phyloP scores from a whole-genome alignment of 2,113 vertebrate species.

The Megaceryle maxima region DNA sequence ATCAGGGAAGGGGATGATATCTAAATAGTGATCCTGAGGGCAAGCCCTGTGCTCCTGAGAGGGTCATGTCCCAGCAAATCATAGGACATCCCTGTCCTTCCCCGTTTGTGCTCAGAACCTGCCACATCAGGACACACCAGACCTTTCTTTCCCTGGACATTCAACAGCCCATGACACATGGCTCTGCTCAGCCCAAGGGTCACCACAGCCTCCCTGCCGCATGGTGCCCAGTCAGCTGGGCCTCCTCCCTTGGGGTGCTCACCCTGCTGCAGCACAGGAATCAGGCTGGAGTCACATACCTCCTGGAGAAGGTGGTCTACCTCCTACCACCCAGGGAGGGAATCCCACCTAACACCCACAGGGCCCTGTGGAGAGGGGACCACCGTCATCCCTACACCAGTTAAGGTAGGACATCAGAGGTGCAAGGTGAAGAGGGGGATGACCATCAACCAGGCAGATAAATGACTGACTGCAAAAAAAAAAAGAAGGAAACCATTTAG shows the following conservation, averaged over 20 bases:
- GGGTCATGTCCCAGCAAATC: not conserved
- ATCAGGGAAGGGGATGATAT: not conserved
- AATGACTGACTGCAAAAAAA: not conserved
- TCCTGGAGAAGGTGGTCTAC: not conserved
- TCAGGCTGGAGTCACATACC: not conserved
- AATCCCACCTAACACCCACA: not conserved
- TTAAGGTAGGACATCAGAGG: not conserved
- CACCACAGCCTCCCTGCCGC: not conserved
- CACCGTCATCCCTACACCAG: not conserved
- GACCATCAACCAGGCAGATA: not conserved
- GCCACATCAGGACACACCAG: not conserved
- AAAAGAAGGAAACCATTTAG: not conserved
- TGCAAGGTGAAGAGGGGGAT: not conserved
- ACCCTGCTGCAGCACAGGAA: not conserved
- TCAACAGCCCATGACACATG: not conserved
- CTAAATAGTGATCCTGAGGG: not conserved
- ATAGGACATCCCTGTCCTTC: not conserved
- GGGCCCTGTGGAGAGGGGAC: not conserved
- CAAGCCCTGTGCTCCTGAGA: not conserved
- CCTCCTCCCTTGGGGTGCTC: not conserved
- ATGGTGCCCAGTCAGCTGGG: accelerated
- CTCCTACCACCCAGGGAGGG: not conserved
- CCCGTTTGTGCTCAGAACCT: not conserved
- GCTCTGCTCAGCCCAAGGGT: not conserved
- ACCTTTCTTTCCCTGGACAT: not conserved